These are phyloP conservation scores for Acipenser ruthenus DNA, from an alignment of 2,797 vertebrate genomes.

Conservation along the genomic window DNA sequence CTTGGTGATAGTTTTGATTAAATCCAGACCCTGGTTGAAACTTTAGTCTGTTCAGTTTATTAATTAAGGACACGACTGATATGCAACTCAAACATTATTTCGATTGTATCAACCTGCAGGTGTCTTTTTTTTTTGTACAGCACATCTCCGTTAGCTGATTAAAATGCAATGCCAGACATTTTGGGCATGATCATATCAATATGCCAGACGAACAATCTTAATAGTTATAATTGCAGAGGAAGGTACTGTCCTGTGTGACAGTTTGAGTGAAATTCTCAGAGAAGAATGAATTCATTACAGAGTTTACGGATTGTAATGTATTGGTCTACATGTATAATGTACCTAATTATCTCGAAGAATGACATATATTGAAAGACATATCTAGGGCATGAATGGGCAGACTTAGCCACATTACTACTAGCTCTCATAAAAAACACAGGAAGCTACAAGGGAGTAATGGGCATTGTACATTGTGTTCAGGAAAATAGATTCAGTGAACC, in stretches of 20 bases:
- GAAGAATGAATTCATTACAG: constrained; percentile 8
- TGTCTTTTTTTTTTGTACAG: too few relatives aligned
- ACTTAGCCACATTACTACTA: background rate
- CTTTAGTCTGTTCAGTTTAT: too few relatives aligned
- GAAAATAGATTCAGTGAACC: background rate
- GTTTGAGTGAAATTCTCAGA: background rate
- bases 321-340: constrained; percentile 10
- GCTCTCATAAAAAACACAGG: background rate
- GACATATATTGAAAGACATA: constrained; percentile 1
- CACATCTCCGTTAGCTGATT: background rate
- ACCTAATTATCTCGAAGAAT: constrained; percentile 11
- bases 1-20: too few relatives aligned
- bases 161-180: constrained; percentile 25
- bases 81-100: too few relatives aligned
- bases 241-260: background rate
- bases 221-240: constrained; percentile 9
- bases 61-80: too few relatives aligned
- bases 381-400: background rate
- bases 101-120: too few relatives aligned
- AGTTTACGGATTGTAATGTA: background rate
- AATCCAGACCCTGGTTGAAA: too few relatives aligned
- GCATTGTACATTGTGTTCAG: background rate
- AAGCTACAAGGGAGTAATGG: background rate
- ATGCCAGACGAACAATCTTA: constrained; percentile 7
- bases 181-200: constrained; percentile 15